Conservation (phyloP, 2,113 vertebrate species). For the Narcine bancroftii region DNA sequence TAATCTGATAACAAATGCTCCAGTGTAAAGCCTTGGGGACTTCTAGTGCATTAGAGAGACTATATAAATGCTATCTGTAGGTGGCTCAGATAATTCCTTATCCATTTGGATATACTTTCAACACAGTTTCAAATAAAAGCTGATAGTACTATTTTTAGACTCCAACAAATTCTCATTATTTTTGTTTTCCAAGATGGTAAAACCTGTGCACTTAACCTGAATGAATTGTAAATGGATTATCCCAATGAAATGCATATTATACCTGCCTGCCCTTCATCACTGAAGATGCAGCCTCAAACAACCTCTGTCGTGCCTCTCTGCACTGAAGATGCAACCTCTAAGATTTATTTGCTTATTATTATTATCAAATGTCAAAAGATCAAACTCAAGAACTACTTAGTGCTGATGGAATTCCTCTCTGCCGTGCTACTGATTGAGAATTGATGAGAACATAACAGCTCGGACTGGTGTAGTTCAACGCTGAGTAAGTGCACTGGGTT, state of each 20-base stretch:
- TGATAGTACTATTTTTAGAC: not conserved
- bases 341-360: conserved; percentile 32
- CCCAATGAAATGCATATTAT: conserved; percentile 3
- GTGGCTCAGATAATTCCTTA: not conserved
- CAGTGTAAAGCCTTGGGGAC: not conserved
- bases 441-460: not conserved
- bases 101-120: not conserved
- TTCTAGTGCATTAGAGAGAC: not conserved
- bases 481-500: not conserved
- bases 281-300: not conserved
- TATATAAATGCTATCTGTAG: not conserved
- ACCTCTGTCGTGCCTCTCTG: not conserved
- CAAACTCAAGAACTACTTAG: conserved; percentile 23
- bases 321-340: not conserved
- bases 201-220: not conserved
- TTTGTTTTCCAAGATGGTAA: not conserved
- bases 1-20: not conserved
- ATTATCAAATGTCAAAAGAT: conserved; percentile 28
- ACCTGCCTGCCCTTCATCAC: not conserved
- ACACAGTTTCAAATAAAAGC: not conserved
- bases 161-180: not conserved
- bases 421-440: not conserved
- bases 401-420: conserved; percentile 27
- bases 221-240: conserved; percentile 4
- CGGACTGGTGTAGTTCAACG: not conserved